phyloP scores from a whole-genome alignment of 2,797 vertebrate species.

The Coccyzus lansbergi region DNA sequence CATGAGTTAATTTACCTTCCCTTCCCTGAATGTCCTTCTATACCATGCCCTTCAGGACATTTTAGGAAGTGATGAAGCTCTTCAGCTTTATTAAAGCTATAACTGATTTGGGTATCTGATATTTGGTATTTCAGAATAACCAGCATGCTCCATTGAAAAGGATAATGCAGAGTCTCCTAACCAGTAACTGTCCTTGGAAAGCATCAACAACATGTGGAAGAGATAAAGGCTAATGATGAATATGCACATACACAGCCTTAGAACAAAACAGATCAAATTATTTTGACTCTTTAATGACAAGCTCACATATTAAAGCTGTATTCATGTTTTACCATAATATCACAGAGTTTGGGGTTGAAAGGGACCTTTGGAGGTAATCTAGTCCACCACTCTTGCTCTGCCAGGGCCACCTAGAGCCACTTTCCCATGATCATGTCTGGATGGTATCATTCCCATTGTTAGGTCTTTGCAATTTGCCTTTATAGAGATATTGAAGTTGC shows the following conservation, averaged over 20 bases:
- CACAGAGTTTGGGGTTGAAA: not conserved
- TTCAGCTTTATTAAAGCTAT: not conserved
- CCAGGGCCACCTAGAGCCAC: not conserved
- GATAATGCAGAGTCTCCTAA: not conserved
- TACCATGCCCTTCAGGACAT: not conserved
- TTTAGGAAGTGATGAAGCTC: not conserved
- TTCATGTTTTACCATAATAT: not conserved
- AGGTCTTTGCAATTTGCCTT: not conserved
- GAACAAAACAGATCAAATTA: not conserved
- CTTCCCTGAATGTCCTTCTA: not conserved
- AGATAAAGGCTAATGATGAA: not conserved
- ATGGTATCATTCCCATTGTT: not conserved
- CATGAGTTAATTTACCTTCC: not conserved
- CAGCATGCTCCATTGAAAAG: not conserved
- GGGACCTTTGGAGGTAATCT: not conserved
- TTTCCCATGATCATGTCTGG: not conserved
- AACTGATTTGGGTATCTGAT: not conserved
- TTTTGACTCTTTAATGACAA: not conserved
- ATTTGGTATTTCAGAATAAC: not conserved
- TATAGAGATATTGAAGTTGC: too few relatives aligned
- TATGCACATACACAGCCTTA: not conserved
- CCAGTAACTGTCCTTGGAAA: not conserved
- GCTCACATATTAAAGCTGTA: not conserved
- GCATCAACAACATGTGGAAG: not conserved
- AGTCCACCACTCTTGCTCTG: not conserved